phyloP scores from a whole-genome alignment of 2,113 vertebrate genomes.

The Chionodraco myersi region DNA sequence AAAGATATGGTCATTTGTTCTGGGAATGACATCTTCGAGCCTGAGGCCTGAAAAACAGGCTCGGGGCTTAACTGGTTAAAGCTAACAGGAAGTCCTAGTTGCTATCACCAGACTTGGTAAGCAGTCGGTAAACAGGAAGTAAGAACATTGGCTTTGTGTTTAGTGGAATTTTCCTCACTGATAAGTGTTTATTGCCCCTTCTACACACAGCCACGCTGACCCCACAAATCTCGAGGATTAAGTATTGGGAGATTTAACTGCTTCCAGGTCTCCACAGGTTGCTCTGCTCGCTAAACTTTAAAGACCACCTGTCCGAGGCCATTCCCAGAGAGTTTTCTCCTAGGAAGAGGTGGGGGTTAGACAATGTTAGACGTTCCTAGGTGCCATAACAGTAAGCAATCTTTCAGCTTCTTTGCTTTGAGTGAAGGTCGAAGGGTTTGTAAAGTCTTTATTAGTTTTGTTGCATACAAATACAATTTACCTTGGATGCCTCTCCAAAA shows the following conservation, averaged over 20 bases:
- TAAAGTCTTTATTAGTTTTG: slow-evolving; percentile 31
- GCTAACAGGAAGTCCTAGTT: slow-evolving; percentile 37
- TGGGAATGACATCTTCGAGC: too few relatives aligned
- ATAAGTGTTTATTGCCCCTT: slow-evolving; percentile 77
- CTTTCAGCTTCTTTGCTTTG: slow-evolving; percentile 29
- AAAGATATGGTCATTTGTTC: too few relatives aligned
- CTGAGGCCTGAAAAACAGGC: too few relatives aligned
- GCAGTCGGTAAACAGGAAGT: slow-evolving; percentile 47
- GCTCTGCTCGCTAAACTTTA: slow-evolving; percentile 59
- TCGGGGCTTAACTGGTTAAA: background rate
- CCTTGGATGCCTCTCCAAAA: slow-evolving; percentile 69
- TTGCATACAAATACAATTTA: slow-evolving; percentile 62
- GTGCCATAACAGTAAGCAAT: slow-evolving; percentile 36
- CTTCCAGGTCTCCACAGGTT: slow-evolving; percentile 69
- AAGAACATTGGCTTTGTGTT: slow-evolving; percentile 46
- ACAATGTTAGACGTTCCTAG: slow-evolving; percentile 38
- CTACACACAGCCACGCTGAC: slow-evolving; percentile 49
- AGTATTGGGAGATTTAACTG: slow-evolving; percentile 63
- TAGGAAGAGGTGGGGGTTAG: slow-evolving; percentile 55
- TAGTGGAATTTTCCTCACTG: slow-evolving; percentile 55
- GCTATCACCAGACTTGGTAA: slow-evolving; percentile 17
- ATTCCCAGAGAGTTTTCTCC: slow-evolving; percentile 46
- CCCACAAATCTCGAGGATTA: slow-evolving; percentile 63
- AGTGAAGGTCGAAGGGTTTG: slow-evolving; percentile 44
- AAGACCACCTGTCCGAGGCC: slow-evolving; percentile 71